Base-by-base conservation (phyloP, 2,797 vertebrate species). In the Graptemys geographica region DNA sequence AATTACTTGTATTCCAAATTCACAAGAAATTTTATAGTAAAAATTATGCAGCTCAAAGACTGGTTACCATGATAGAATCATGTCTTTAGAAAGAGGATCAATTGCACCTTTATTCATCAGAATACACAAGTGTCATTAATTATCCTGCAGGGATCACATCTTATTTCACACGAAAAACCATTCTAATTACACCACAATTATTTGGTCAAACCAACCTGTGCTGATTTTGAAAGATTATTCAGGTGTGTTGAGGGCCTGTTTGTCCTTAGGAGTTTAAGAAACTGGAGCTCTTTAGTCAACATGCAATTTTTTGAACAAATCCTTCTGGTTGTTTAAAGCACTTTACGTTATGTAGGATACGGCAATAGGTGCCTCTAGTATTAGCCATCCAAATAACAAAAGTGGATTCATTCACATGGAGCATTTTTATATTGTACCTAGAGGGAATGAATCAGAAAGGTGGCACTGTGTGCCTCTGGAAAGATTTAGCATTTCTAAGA, bases 21-120 rank as follows among this genome's bases (percentile, higher is more conserved):
- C 86, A 69, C 85, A 90, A 90, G 87, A 4, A 84, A 69, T 59
- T 88, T 53, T 79, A 83, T 93, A 6, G 1, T 37, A 95, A 95
- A 86, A 95, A 84, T 85, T 95, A 72, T 21, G 51, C 80, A 57
- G 76, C 94, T 94, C 93, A 5, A 11, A 94, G 95, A 59, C 65
- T 82, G 79, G 97, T 95, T 96, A 92, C 79, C 90, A 94, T 94
- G 92, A 96, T 69, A 84, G 65, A 91, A 92, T 86, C 90, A 89
- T 84, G 69, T 28, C 79, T 83, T 93, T 53, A 86, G 84, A 96
- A 90, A 95, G 0, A 84, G 83, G 47, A 95, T 82, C 93, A 93
- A 97, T 84, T 92, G 81, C 86, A 95, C 84, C 76, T 96, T 87
- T 96, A 93, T 87, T 79, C 76, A 25, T 89, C 53, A 57, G 16